Conservation (phyloP, 2,888 invertebrate genomes). For the Drepanosiphum platanoidis region DNA sequence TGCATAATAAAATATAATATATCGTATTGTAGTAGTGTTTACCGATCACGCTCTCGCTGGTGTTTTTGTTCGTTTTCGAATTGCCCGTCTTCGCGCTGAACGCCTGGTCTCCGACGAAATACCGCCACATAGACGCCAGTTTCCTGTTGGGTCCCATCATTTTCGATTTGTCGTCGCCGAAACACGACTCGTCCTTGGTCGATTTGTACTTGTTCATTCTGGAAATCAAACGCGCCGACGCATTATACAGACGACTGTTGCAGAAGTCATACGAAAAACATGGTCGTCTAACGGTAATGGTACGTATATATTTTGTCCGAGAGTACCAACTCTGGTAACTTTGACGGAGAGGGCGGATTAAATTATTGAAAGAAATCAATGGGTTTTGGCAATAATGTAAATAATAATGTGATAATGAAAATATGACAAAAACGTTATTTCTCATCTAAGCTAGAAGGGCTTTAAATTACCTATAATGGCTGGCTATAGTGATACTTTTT, state of each 20-base stretch:
- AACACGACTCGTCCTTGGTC: constrained; percentile 5
- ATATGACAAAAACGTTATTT: no score
- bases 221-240: not conserved
- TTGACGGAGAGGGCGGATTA: no score
- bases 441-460: no score
- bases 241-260: no score
- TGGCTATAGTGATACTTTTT: no score
- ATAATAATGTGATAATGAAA: no score
- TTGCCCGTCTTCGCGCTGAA: constrained; percentile 28
- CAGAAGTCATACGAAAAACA: no score
- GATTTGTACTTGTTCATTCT: constrained; percentile 46
- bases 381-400: no score
- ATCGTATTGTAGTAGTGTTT: not conserved
- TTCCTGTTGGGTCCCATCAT: constrained; percentile 18
- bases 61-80: constrained; percentile 11
- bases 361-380: no score
- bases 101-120: constrained; percentile 41
- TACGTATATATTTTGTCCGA: not conserved
- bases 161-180: constrained; percentile 1
- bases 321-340: no score
- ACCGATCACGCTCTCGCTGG: constrained; percentile 37
- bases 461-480: no score
- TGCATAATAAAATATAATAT: not conserved
- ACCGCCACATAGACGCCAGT: constrained; percentile 44
- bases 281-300: no score